A percentile compares a stretch with the other conserved stretches of the same genome.
Evolutionary conservation across 2,888 invertebrate genomes (phyloP).

Genomic region (Trachelus stipa): DNA sequence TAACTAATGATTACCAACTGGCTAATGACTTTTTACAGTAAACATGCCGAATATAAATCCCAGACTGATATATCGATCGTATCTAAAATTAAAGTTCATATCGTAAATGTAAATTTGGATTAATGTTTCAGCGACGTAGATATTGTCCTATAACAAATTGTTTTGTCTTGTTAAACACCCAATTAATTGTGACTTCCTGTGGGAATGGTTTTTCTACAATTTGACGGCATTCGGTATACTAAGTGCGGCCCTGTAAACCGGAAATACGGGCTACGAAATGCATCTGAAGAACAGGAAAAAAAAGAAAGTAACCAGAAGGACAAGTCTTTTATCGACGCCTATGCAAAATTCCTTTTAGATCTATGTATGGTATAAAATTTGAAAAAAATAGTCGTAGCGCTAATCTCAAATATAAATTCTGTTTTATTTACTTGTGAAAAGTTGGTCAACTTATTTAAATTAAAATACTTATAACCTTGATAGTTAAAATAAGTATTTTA

Average conservation of each 20-base stretch:
- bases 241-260: neutral
- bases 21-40: neutral
- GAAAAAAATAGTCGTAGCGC: neutral
- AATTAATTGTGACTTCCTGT: neutral
- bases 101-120: neutral
- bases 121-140: neutral
- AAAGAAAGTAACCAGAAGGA: neutral
- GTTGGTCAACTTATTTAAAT: neutral
- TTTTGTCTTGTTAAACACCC: neutral
- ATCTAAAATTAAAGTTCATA: neutral
- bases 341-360: neutral
- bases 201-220: neutral
- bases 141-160: neutral
- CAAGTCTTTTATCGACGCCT: neutral
- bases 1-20: neutral
- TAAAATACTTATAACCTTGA: constrained; percentile 5
- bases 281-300: neutral
- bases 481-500: neutral
- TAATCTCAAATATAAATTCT: neutral
- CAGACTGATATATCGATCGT: neutral
- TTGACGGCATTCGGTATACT: neutral
- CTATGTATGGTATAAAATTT: neutral
- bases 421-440: neutral
- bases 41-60: neutral
- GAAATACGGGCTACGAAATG: neutral